Evolutionary conservation across 2,888 invertebrate genomes (phyloP).

Genomic region (Gymnocheta viridis): DNA sequence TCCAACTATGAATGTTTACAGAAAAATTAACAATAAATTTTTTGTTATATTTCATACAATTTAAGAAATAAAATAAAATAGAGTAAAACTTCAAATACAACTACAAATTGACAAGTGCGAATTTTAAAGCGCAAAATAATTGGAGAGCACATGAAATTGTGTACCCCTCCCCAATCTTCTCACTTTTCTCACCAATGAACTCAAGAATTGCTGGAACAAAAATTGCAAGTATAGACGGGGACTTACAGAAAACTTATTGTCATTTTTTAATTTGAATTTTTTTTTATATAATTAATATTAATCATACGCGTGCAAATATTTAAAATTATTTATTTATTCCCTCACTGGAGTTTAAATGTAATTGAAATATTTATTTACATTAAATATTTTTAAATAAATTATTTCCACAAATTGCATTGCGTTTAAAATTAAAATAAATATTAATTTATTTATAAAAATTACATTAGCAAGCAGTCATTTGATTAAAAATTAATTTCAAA

Average conservation of each 20-base stretch:
- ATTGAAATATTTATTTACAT: conserved; percentile 28
- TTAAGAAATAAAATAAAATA: too few species aligned
- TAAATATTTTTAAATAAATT: conserved; percentile 16
- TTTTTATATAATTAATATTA: conserved; percentile 22
- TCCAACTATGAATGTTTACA: too few species aligned
- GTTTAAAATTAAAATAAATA: conserved; percentile 17
- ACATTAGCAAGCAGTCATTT: conserved; percentile 19
- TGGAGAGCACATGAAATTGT: too few species aligned
- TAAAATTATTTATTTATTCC: neutral
- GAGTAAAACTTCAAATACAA: too few species aligned
- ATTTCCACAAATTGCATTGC: conserved; percentile 24
- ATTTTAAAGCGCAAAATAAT: too few species aligned
- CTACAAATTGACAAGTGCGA: too few species aligned
- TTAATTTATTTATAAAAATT: conserved; percentile 28
- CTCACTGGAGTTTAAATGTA: neutral
- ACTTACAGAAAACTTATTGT: neutral
- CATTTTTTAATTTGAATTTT: neutral
- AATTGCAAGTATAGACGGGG: too few species aligned
- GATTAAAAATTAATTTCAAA: conserved; percentile 6
- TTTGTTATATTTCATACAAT: too few species aligned
- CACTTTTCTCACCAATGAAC: too few species aligned
- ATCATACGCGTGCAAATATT: neutral
- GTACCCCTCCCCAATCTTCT: too few species aligned
- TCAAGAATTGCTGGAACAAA: too few species aligned
- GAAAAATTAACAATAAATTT: too few species aligned